Percentiles rank a stretch among this genome's conserved stretches.
phyloP scores from a whole-genome alignment of 2,888 invertebrate species.

The Tineola bisselliella region DNA sequence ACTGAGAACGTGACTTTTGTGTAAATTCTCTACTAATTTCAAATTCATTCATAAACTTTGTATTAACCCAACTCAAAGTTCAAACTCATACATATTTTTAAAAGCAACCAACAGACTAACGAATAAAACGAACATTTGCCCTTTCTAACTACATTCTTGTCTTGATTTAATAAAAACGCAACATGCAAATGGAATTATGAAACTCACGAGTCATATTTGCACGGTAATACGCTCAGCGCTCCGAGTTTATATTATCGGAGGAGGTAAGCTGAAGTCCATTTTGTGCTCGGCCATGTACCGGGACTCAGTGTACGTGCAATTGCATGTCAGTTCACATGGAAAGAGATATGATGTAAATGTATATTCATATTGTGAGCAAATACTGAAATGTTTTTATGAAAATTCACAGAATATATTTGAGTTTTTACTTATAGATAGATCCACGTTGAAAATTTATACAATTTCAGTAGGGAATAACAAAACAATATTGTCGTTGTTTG shows the following conservation, averaged over 20 bases:
- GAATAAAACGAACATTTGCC: background rate
- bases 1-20: no score
- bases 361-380: background rate
- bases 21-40: no score
- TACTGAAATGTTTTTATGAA: background rate
- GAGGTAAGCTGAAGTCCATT: conserved; percentile 21
- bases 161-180: background rate
- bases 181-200: background rate
- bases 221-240: background rate
- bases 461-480: background rate
- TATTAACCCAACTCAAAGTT: no score
- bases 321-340: conserved; percentile 54
- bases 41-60: no score
- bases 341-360: conserved; percentile 37
- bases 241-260: conserved; percentile 1
- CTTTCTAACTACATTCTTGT: background rate
- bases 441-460: background rate
- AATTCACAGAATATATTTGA: background rate
- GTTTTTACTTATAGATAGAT: background rate
- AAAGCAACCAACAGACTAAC: background rate
- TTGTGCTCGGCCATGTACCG: conserved; percentile 25
- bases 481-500: background rate
- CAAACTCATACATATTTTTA: background rate
- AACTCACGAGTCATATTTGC: background rate
- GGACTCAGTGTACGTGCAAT: conserved; percentile 37